phyloP scores from a whole-genome alignment of 2,888 invertebrate species.

The Alentia gelatinosa region DNA sequence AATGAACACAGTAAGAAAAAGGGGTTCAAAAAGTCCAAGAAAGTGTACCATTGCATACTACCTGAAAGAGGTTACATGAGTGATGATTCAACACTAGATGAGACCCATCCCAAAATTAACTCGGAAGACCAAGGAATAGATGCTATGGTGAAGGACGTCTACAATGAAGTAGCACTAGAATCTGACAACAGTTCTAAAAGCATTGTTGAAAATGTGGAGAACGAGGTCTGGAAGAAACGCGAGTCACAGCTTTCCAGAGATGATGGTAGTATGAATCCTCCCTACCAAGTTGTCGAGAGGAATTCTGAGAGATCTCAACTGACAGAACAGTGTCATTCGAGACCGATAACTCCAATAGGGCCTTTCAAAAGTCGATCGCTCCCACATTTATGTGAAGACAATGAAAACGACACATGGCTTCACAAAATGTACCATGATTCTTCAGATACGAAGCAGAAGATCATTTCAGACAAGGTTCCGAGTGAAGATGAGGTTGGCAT shows the following conservation, averaged over 20 bases:
- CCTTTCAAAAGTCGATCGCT: neutral
- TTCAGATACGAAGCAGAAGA: neutral
- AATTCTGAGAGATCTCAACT: neutral
- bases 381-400: neutral
- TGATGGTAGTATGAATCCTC: neutral
- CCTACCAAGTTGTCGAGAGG: neutral
- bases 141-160: neutral
- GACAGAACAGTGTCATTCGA: neutral
- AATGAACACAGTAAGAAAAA: neutral
- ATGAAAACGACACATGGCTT: neutral
- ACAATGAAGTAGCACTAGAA: neutral
- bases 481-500: neutral
- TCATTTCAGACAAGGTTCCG: neutral
- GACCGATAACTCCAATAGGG: neutral
- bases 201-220: neutral
- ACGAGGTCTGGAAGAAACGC: neutral
- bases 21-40: neutral
- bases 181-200: neutral
- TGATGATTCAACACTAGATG: neutral
- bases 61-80: neutral
- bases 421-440: slow-evolving; percentile 1
- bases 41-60: neutral
- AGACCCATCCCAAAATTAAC: neutral
- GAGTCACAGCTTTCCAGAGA: neutral
- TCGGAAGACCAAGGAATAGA: neutral